Evolutionary conservation across 2,888 invertebrate genomes (phyloP).

Genomic region (Cyclophora albipunctata): DNA sequence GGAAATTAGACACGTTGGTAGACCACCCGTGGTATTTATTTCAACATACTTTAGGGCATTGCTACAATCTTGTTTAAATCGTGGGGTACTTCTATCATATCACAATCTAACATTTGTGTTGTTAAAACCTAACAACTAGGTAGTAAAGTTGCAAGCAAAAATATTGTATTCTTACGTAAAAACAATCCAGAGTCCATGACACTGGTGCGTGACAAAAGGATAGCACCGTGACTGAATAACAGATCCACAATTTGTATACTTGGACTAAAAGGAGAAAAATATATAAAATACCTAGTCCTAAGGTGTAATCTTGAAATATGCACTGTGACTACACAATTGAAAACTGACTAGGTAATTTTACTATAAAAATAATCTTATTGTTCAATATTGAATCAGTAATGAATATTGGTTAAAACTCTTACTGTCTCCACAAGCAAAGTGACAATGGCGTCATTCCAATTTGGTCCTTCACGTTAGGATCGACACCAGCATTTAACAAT

Average conservation of each 20-base stretch:
- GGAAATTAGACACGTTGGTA: too few relatives aligned
- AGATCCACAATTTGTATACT: slow-evolving; percentile 41
- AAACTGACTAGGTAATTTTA: too few relatives aligned
- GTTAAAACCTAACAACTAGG: too few relatives aligned
- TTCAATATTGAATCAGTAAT: background rate
- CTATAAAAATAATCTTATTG: background rate
- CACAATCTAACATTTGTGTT: too few relatives aligned
- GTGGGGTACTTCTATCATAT: too few relatives aligned
- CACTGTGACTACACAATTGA: too few relatives aligned
- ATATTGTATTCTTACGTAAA: slow-evolving; percentile 38
- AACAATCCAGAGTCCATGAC: slow-evolving; percentile 55
- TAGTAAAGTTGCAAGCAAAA: too few relatives aligned
- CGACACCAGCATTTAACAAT: slow-evolving; percentile 45
- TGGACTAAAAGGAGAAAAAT: slow-evolving; percentile 34
- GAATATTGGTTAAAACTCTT: slow-evolving; percentile 1
- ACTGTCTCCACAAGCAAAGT: slow-evolving; percentile 58
- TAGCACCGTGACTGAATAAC: slow-evolving; percentile 54
- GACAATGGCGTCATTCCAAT: slow-evolving; percentile 66
- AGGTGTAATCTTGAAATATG: too few relatives aligned
- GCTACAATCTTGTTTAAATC: too few relatives aligned
- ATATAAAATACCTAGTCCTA: too few relatives aligned
- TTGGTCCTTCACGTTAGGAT: slow-evolving; percentile 48
- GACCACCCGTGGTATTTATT: too few relatives aligned
- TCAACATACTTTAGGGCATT: too few relatives aligned
- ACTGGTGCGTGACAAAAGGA: slow-evolving; percentile 32